Evolutionary conservation across 2,888 invertebrate species (phyloP), one percentile per base, ranked within the genome.

Genomic region (Metellina segmentata): DNA sequence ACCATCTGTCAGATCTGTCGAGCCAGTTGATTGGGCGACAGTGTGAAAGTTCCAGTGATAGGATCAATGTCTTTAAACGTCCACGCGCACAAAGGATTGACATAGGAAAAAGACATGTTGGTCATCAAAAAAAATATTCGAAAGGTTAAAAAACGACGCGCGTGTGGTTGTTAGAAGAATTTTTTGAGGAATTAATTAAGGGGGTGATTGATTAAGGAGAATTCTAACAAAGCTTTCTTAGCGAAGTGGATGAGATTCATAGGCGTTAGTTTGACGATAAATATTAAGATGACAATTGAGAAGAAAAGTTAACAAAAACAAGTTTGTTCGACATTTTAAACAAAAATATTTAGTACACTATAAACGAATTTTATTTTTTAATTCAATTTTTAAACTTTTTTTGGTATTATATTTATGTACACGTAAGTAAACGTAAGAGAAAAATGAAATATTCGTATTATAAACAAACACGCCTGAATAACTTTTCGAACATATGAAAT

Each of bases 141-240:
- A 49, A 49, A 48, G 34, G 61, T 11, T 16, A 8, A 61, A 61
- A 61, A 16, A 5, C 61, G 61, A 61, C 61, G 4, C 9, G 61
- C 61, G 6, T 61, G 13, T 5, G 8, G 61, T 61, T 11, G 0
- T 34, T 7, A 34, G 71, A 72, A 52, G 7, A 52, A 7, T 52
- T 51, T 34, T 69, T 70, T 52, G 83, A 83, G 19, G 72, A 83
- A 72, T 72, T 83, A 83, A 83, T 83, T 83, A 83, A 34, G 72
- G 34, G 6, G 34, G 52, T 72, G 83, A 83, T 83, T 74, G 83
- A 83, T 72, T 52, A 52, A 83, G 52, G 52, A 16, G 51, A 20
- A 52, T 61, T 16, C 1, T 16, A 16, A 61, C 61, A 61, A 61
- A 61, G 11, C 8, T 9, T 61, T 8, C 5, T 7, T 7, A 61